A percentile compares a stretch with the other conserved stretches of the same genome.
Conservation (phyloP, 2,888 invertebrate species). For the Drosophila pseudotalamancana region DNA sequence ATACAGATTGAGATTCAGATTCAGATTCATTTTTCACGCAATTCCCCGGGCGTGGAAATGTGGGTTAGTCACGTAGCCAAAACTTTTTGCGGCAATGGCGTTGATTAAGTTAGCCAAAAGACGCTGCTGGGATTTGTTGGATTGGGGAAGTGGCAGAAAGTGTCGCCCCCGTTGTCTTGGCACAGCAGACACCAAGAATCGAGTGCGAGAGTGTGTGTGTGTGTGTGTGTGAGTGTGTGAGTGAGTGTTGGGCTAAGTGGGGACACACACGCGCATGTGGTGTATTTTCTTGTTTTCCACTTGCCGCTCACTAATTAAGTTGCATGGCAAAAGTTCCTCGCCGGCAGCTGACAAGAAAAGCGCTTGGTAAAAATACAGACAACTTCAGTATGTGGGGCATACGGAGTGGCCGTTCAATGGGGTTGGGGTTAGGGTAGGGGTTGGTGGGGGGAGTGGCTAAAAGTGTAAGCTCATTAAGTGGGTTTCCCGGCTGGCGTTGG, state of each 20-base stretch:
- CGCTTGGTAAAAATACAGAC: conserved; percentile 47
- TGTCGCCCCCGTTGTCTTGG: conserved; percentile 46
- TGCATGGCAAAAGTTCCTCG: conserved; percentile 63
- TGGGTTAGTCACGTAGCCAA: conserved; percentile 75
- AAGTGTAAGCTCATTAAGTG: conserved; percentile 78
- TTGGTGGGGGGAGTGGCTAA: conserved; percentile 26
- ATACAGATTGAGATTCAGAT: conserved; percentile 24
- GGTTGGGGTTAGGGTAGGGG: not conserved
- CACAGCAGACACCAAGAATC: conserved; percentile 12
- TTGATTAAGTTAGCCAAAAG: conserved; percentile 70
- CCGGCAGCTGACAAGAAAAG: conserved; percentile 64
- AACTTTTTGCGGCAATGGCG: conserved; percentile 50
- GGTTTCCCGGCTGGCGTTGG: conserved; percentile 41
- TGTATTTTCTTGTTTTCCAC: conserved; percentile 72
- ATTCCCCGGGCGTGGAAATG: conserved; percentile 48
- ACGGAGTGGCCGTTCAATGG: conserved; percentile 36
- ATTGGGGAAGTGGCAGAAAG: conserved; percentile 20
- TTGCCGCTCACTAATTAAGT: conserved; percentile 76
- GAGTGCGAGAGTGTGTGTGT: conserved; percentile 8
- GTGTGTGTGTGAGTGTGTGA: conserved; percentile 4
- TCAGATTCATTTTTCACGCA: conserved; percentile 34
- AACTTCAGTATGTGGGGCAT: conserved; percentile 44
- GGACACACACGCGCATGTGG: conserved; percentile 35
- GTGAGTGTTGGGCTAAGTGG: not conserved
- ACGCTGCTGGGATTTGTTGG: conserved; percentile 59